These are phyloP conservation scores for Coecobrya sp. DNA, from an alignment of 2,888 invertebrate species.

Conservation along the genomic window DNA sequence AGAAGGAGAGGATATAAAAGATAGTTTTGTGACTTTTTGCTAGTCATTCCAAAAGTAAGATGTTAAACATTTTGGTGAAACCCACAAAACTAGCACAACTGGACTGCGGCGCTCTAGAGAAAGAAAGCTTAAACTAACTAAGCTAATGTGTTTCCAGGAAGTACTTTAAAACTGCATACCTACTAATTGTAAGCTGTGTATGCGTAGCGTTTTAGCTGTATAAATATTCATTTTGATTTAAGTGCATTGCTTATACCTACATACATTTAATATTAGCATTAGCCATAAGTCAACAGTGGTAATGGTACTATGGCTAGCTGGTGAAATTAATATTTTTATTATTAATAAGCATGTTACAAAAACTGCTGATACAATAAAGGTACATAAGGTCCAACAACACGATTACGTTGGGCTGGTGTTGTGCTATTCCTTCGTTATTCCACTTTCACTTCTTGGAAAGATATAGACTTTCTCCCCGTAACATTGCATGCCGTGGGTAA, in stretches of 20 bases:
- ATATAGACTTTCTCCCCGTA: neutral
- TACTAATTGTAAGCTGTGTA: neutral
- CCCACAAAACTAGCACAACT: neutral
- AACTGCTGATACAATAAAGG: neutral
- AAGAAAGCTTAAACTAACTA: neutral
- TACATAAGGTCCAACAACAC: neutral
- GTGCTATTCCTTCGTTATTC: conserved; percentile 25
- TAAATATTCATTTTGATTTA: conserved; percentile 21
- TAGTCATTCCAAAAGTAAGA: neutral
- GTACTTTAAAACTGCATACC: neutral
- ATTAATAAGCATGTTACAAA: neutral
- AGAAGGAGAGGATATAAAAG: neutral
- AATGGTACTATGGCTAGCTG: neutral
- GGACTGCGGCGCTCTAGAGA: too few species aligned
- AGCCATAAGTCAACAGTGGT: neutral
- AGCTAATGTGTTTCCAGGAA: conserved; percentile 4
- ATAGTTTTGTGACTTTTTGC: conserved; percentile 32
- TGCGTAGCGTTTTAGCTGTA: conserved; percentile 6
- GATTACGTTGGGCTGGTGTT: neutral
- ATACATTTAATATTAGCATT: too few species aligned
- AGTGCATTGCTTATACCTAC: neutral
- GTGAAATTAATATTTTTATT: neutral
- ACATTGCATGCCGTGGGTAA: neutral
- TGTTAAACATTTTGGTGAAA: conserved; percentile 12
- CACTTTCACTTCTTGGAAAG: neutral